Evolutionary conservation across 2,113 vertebrate species (phyloP).

Genomic region (Calidris pygmaea): DNA sequence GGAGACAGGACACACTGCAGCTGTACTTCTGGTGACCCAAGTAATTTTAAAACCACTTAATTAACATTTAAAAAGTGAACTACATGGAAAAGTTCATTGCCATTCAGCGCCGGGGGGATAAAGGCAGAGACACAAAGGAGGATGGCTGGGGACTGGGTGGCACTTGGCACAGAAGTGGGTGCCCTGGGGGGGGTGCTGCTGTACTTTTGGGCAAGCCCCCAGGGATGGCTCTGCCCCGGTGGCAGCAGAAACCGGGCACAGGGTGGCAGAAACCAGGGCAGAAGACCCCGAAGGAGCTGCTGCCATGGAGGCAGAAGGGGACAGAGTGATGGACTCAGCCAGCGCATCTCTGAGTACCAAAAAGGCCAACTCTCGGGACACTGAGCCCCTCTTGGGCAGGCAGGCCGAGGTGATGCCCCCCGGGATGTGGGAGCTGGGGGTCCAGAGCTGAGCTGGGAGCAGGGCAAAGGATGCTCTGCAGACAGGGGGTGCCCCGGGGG

Average conservation of each 20-base stretch:
- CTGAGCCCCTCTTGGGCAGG: rapidly evolving
- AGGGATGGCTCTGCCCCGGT: not conserved
- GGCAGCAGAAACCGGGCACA: rapidly evolving
- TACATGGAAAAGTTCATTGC: not conserved
- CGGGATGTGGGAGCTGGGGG: rapidly evolving
- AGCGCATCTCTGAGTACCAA: rapidly evolving
- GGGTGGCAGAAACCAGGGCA: not conserved
- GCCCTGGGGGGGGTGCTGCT: not conserved
- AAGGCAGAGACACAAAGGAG: not conserved
- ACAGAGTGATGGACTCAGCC: too few species aligned
- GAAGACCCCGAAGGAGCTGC: not conserved
- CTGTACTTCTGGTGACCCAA: not conserved
- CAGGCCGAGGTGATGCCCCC: rapidly evolving
- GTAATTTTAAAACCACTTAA: not conserved
- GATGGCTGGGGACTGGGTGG: not conserved
- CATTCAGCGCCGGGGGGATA: not conserved
- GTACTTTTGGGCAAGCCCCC: not conserved
- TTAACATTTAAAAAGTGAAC: not conserved
- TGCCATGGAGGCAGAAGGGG: not conserved
- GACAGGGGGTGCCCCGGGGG: not conserved
- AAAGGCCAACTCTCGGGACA: not conserved
- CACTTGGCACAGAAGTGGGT: not conserved
- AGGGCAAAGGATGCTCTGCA: not conserved
- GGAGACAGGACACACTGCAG: not conserved
- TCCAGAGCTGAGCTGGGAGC: not conserved